phyloP scores from a whole-genome alignment of 2,888 invertebrate genomes.

The Epsilonema sp. region DNA sequence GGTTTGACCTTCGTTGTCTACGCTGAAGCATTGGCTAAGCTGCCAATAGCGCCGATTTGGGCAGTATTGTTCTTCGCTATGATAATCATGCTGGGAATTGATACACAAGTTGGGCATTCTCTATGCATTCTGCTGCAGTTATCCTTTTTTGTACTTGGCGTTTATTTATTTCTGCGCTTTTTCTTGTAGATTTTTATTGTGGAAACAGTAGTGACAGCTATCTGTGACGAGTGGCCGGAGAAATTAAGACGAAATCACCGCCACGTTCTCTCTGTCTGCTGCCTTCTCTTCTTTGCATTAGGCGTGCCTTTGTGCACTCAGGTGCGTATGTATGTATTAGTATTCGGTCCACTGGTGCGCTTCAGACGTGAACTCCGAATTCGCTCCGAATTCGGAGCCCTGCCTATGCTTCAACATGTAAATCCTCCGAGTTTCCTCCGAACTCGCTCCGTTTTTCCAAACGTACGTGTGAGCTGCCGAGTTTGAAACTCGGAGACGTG shows the following conservation, averaged over 20 bases:
- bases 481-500: too few species aligned
- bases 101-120: constrained; percentile 19
- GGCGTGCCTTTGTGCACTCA: constrained; percentile 24
- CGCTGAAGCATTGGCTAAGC: constrained; percentile 53
- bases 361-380: too few species aligned
- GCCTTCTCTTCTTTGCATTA: constrained; percentile 19
- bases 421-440: too few species aligned
- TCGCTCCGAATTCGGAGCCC: too few species aligned
- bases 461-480: too few species aligned
- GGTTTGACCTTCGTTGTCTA: constrained; percentile 66
- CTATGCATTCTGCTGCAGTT: too few species aligned
- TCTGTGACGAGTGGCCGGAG: constrained; percentile 37
- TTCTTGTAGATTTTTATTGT: constrained; percentile 35
- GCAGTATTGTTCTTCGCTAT: constrained; percentile 56
- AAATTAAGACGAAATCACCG: constrained; percentile 23
- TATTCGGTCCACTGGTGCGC: too few species aligned
- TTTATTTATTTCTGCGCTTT: background rate
- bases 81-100: constrained; percentile 22
- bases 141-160: constrained; percentile 5
- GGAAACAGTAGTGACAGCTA: constrained; percentile 39
- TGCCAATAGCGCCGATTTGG: constrained; percentile 60
- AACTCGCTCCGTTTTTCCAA: too few species aligned
- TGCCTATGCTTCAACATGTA: too few species aligned
- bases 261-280: constrained; percentile 19
- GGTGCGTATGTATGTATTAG: too few species aligned